Conservation (phyloP, 64 coral and sea anemone genomes). For the Acropora yongei region DNA sequence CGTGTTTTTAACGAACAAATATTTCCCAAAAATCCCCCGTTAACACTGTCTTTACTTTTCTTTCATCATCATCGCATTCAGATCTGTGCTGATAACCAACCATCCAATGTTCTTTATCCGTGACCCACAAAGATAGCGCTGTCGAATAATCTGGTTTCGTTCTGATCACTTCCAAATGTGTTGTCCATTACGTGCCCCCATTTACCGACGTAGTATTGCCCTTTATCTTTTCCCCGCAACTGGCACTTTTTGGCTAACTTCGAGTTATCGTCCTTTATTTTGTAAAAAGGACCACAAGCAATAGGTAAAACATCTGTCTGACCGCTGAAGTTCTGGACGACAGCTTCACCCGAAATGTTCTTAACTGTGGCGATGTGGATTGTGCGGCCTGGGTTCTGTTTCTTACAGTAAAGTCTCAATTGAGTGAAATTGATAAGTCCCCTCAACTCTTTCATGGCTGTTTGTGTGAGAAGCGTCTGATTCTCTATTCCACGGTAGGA, state of each 20-base stretch:
- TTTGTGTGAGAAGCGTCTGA: too few species aligned
- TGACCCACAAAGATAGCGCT: not conserved
- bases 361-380: slow-evolving; percentile 15
- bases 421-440: too few species aligned
- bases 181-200: too few species aligned
- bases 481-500: too few species aligned
- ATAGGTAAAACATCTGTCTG: not conserved
- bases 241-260: not conserved
- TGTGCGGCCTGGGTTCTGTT: not conserved
- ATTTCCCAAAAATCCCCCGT: slow-evolving; percentile 20
- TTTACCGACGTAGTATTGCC: not conserved
- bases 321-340: slow-evolving; percentile 5
- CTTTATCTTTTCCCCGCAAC: not conserved
- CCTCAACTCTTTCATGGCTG: too few species aligned
- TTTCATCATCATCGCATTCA: slow-evolving; percentile 21
- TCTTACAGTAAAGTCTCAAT: not conserved
- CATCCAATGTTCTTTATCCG: not conserved
- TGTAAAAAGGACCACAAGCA: slow-evolving; percentile 7
- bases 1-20: slow-evolving; percentile 22
- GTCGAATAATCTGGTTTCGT: not conserved
- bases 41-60: not conserved
- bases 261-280: slow-evolving; percentile 2
- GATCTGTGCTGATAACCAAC: not conserved
- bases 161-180: too few species aligned
- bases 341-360: slow-evolving; percentile 20